Evolutionary conservation across 2,888 invertebrate species (phyloP).

Genomic region (Busseola fusca): DNA sequence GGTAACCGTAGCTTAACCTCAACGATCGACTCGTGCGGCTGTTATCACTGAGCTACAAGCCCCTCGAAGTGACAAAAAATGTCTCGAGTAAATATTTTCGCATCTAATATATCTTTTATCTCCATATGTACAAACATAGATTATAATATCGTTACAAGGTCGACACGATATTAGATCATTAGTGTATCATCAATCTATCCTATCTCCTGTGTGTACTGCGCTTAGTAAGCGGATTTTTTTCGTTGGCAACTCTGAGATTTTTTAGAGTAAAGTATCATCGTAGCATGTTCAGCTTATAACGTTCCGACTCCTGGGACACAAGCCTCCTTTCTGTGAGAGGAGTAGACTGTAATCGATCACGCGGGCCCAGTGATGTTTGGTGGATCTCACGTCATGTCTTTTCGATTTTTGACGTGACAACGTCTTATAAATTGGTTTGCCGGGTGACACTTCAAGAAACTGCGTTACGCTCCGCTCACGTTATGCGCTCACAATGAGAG

Average conservation of each 20-base stretch:
- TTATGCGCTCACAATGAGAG: no score
- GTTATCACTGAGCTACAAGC: no score
- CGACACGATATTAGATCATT: constrained; percentile 42
- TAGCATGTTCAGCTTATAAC: background rate
- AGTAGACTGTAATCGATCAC: background rate
- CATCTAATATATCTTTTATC: constrained; percentile 36
- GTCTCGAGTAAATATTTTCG: constrained; percentile 5
- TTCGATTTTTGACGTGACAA: no score
- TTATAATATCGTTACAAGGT: constrained; percentile 23
- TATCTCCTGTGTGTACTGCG: constrained; percentile 29
- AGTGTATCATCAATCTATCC: constrained; percentile 52
- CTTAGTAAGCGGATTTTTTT: constrained; percentile 25
- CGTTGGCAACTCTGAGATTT: constrained; percentile 7
- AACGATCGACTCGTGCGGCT: no score
- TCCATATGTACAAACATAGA: constrained; percentile 6
- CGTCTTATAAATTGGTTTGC: no score
- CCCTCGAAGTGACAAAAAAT: background rate
- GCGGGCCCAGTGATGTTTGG: background rate
- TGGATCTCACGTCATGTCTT: background rate
- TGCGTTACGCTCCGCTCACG: no score
- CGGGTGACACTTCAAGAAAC: no score
- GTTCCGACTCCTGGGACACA: background rate
- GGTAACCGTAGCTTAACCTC: no score
- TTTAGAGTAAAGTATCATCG: background rate
- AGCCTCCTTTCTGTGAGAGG: no score